Conservation (phyloP, 2,888 invertebrate species). For the Trypoxylon attenuatum region DNA sequence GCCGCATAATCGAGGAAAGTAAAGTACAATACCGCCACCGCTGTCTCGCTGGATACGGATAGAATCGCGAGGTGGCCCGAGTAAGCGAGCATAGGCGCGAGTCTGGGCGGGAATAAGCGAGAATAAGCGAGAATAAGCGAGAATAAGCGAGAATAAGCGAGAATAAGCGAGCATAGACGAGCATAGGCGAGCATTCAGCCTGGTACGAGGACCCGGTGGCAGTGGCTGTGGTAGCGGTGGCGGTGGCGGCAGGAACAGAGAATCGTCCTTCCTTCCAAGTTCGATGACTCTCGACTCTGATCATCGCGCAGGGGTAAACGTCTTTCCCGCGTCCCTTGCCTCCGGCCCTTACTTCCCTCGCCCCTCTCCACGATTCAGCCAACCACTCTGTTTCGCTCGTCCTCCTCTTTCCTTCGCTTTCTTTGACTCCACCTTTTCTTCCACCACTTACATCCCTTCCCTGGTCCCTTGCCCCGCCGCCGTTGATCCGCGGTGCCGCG, state of each 20-base stretch:
- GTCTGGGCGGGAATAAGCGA: too few relatives aligned
- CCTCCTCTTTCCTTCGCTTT: neutral
- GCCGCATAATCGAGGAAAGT: too few relatives aligned
- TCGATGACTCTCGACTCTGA: slow-evolving; percentile 60
- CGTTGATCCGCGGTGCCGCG: too few relatives aligned
- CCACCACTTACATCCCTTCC: slow-evolving; percentile 6
- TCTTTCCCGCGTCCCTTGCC: slow-evolving; percentile 15
- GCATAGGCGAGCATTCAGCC: neutral
- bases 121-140: too few relatives aligned
- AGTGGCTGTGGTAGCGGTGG: slow-evolving; percentile 1
- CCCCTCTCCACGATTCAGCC: slow-evolving; percentile 1
- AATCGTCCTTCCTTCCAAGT: slow-evolving; percentile 47
- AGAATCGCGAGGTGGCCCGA: too few relatives aligned
- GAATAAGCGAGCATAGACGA: too few relatives aligned
- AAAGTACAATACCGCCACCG: too few relatives aligned
- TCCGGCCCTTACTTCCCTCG: neutral
- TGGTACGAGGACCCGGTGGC: slow-evolving; percentile 9
- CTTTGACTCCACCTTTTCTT: slow-evolving; percentile 1
- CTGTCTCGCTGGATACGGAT: too few relatives aligned
- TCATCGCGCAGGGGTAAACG: slow-evolving; percentile 46
- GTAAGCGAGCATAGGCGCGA: too few relatives aligned
- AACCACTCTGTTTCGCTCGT: neutral
- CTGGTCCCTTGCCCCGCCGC: slow-evolving; percentile 32
- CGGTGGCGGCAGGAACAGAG: slow-evolving; percentile 19
- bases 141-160: too few relatives aligned